Base-by-base conservation (phyloP, 2,888 invertebrate species). In the Dugesia japonica region DNA sequence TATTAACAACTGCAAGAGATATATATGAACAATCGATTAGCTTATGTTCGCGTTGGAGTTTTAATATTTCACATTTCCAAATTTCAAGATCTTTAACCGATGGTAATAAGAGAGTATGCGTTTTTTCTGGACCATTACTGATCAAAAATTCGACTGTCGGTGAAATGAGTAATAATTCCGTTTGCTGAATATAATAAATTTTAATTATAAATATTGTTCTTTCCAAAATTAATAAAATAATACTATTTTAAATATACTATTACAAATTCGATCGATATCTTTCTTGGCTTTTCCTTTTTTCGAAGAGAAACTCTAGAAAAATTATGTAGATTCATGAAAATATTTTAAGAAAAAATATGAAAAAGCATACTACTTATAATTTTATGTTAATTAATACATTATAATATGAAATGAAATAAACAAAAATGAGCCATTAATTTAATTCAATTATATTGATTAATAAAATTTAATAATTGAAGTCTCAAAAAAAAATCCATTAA, bases 51-150 rank as follows among this genome's bases (percentile, higher is more conserved):
- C 56, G 4, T 23, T 56, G 56, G n/a, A n/a, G 9, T 56, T 56
- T 56, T 23, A 56, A 56, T 56, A 56, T 56, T 4, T 56, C 56
- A 56, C 56, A 56, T 56, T 56, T 56, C 56, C 56, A 56, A 23
- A 23, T 56, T n/a, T 56, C 56, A 7, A 56, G 56, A 23, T 56
- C 56, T 56, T 56, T 56, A 13, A 56, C 56, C 4, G 56, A 56
- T 4, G n/a, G 56, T 20, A 56, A n/a, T 56, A 56, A 56, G 7
- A 56, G 23, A 1, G 56, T 56, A 23, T 56, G 56, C 4, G 23
- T 1, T 23, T n/a, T 56, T 13, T 56, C 56, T 13, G 56, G 56
- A 20, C 56, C 56, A 56, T 56, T 56, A n/a, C 56, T 56, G 56
- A 56, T 4, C 20, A 56, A 1, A n/a, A 56, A 56, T 56, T n/a